Conservation (phyloP, 1,140 invertebrate genomes). For the Eufriesea mexicana region DNA sequence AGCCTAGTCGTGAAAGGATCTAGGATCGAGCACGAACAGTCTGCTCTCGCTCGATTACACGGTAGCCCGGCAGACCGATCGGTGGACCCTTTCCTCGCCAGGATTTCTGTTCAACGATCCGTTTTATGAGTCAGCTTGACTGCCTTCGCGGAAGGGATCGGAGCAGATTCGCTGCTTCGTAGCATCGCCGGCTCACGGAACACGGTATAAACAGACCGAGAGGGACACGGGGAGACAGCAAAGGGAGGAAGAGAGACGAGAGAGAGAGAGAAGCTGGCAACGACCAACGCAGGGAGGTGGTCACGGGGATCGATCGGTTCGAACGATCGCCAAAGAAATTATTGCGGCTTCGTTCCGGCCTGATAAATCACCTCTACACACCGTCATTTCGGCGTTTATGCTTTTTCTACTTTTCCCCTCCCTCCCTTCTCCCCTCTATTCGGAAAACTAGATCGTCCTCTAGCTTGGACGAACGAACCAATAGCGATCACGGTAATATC, state of each 20-base stretch:
- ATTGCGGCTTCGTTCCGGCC: conserved; percentile 47
- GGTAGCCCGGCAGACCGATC: conserved; percentile 43
- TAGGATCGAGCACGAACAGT: conserved; percentile 32
- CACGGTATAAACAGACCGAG: not conserved
- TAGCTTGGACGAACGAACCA: too few species aligned
- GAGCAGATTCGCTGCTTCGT: conserved; percentile 41
- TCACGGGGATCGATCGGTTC: conserved; percentile 34
- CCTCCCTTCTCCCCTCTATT: not conserved
- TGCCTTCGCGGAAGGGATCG: conserved; percentile 51
- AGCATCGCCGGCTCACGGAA: not conserved
- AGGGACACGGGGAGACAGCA: not conserved
- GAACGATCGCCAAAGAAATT: conserved; percentile 50
- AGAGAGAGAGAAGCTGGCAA: too few species aligned
- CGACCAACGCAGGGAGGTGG: not conserved
- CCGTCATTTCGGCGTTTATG: conserved; percentile 30
- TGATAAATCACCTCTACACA: conserved; percentile 41
- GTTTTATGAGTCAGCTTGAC: conserved; percentile 55
- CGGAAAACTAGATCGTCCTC: not conserved
- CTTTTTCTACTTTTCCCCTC: not conserved
- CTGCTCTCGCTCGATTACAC: conserved; percentile 48
- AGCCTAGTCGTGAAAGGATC: conserved; percentile 28
- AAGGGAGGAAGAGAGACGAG: not conserved
- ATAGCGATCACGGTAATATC: not conserved
- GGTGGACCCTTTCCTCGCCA: conserved; percentile 41
- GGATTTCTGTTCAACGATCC: conserved; percentile 55